Evolutionary conservation across 2,888 invertebrate genomes (phyloP).

Genomic region (Chloroclystis v-ata): DNA sequence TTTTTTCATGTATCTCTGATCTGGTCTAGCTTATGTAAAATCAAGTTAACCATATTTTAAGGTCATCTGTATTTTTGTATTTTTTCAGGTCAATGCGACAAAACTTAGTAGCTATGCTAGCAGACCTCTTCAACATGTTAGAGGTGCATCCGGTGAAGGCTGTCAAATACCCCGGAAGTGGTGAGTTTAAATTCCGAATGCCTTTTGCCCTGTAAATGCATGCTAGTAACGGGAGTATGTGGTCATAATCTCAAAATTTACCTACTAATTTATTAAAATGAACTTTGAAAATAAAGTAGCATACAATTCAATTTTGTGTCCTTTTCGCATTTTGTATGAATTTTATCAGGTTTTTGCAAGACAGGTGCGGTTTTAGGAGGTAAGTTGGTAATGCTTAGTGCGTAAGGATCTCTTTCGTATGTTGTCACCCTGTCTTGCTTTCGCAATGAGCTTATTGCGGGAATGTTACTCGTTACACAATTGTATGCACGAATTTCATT

Average conservation of each 20-base stretch:
- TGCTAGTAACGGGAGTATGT: slow-evolving; percentile 75
- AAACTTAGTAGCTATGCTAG: slow-evolving; percentile 93
- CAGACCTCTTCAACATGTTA: slow-evolving; percentile 94
- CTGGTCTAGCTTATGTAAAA: too few relatives aligned
- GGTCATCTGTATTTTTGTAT: not conserved
- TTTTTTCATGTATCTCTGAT: too few relatives aligned
- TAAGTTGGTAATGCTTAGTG: slow-evolving; percentile 45
- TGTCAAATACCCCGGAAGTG: slow-evolving; percentile 88
- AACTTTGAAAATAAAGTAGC: slow-evolving; percentile 40
- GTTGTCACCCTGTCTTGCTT: slow-evolving; percentile 63
- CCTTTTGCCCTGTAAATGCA: slow-evolving; percentile 49
- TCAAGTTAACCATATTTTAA: not conserved
- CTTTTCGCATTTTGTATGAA: slow-evolving; percentile 33
- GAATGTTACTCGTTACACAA: slow-evolving; percentile 19
- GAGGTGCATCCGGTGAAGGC: slow-evolving; percentile 95
- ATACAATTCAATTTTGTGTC: slow-evolving; percentile 50
- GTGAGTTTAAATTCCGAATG: slow-evolving; percentile 46
- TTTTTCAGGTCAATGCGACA: slow-evolving; percentile 89
- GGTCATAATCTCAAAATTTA: slow-evolving; percentile 74
- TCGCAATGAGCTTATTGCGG: slow-evolving; percentile 25
- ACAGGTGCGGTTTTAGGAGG: slow-evolving; percentile 32
- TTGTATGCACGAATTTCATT: slow-evolving; percentile 23
- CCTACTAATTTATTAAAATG: slow-evolving; percentile 46
- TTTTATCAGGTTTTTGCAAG: slow-evolving; percentile 25
- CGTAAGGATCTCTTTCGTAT: slow-evolving; percentile 26